A percentile compares a stretch with the other conserved stretches of the same genome.
Conservation (phyloP, 2,113 vertebrate genomes). For the Etia nguti region DNA sequence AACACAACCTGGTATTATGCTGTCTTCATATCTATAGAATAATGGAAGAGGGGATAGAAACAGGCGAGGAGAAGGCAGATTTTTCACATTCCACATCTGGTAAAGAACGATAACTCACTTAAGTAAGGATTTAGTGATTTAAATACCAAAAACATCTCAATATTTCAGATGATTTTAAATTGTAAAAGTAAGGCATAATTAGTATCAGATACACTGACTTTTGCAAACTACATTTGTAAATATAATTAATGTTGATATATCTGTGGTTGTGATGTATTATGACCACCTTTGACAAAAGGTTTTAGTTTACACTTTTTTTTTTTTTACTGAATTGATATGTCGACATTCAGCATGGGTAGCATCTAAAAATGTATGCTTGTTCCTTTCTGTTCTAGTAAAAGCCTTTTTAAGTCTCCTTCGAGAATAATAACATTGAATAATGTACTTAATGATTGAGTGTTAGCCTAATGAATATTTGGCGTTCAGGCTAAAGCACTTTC, state of each 20-base stretch:
- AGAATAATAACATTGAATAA: conserved; percentile 38
- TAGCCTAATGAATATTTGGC: conserved; percentile 41
- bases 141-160: not conserved
- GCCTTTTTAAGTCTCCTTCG: conserved; percentile 33
- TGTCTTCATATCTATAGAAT: not conserved
- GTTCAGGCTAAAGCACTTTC: conserved; percentile 1
- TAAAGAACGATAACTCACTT: not conserved
- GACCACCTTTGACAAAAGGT: not conserved
- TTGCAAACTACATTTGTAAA: not conserved
- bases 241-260: not conserved
- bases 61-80: not conserved
- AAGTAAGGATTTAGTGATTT: not conserved
- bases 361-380: not conserved
- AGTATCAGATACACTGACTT: not conserved
- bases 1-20: not conserved
- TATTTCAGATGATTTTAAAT: not conserved
- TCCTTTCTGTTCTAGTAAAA: conserved; percentile 30
- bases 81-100: not conserved
- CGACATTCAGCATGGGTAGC: not conserved
- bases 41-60: not conserved
- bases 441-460: conserved; percentile 15
- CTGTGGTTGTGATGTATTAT: not conserved
- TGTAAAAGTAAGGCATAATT: not conserved
- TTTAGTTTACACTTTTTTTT: not conserved
- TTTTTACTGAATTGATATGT: not conserved